Base-by-base conservation (phyloP, 2,113 vertebrate species). In the Ovis canadensis region DNA sequence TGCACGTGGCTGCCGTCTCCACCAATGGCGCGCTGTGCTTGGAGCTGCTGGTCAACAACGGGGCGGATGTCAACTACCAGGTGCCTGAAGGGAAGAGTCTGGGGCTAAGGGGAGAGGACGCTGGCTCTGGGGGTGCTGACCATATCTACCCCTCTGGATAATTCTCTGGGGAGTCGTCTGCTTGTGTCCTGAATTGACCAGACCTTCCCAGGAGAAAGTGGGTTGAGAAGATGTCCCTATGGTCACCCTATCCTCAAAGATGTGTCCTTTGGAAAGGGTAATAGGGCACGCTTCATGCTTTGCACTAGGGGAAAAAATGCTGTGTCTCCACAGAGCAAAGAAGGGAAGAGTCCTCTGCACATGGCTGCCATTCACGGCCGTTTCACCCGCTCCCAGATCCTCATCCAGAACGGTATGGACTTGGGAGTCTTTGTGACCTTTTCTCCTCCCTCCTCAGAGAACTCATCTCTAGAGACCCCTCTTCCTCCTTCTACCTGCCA, bases 321-420 rank as follows among this genome's bases (percentile, higher is more conserved):
- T 36, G 1, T 96, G 78, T 97, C 97, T 96, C 89, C 96, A 40
- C 98, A 99, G 99, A 99, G 99, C 98, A 99, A 99, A 98, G 99
- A 99, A 98, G 99, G 99, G 96, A 99, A 99, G 98, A 99, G 99
- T 97, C 99, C 99, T 91, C 98, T 99, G 98, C 99, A 99, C 98
- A 99, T 99, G 99, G 99, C 99, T 86, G 99, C 99, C 64, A 99
- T 99, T 96, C 99, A 99, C 0, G 99, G 99, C 19, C 99, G 99
- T 80, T 99, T 99, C 98, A 99, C 99, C 0, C 99, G 99, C 80
- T 99, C 99, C 0, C 99, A 99, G 99, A 99, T 99, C 98, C 99
- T 99, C 91, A 99, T 99, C 95, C 99, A 99, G 98, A 99, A 99
- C 45, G 99, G 99, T 99, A 99, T 88, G 97, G 59, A n/a, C 74